Percentiles rank a stretch among this genome's conserved stretches.
phyloP scores from a whole-genome alignment of 2,113 vertebrate genomes.

The Ceuthmochares aereus region DNA sequence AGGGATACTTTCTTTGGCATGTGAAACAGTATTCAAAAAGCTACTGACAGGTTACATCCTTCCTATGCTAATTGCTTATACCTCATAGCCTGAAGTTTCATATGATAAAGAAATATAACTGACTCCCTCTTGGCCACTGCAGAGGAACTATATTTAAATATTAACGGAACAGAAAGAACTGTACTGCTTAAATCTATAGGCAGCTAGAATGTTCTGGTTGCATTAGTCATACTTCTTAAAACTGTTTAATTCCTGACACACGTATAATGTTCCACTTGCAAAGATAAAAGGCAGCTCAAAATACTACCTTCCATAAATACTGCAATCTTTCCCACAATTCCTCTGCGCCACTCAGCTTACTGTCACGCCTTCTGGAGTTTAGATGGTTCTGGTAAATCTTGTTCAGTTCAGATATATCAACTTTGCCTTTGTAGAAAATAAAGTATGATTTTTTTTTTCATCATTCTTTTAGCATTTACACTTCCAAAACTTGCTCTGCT shows the following conservation, averaged over 20 bases:
- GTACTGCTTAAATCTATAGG: neutral
- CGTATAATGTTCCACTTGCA: constrained; percentile 51
- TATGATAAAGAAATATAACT: neutral
- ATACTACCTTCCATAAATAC: constrained; percentile 90
- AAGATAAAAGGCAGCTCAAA: constrained; percentile 70
- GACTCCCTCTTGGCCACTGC: neutral
- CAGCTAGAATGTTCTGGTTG: constrained; percentile 37
- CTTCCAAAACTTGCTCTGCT: neutral
- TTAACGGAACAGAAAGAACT: constrained; percentile 13
- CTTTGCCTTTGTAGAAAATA: constrained; percentile 85
- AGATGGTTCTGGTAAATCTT: constrained; percentile 80
- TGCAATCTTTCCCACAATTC: constrained; percentile 83
- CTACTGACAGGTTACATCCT: neutral
- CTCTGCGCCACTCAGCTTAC: constrained; percentile 57
- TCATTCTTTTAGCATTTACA: neutral
- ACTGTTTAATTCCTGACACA: constrained; percentile 42
- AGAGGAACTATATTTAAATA: constrained; percentile 4
- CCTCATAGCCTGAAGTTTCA: neutral
- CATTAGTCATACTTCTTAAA: constrained; percentile 47
- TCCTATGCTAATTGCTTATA: neutral
- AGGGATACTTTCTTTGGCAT: neutral
- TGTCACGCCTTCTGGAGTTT: constrained; percentile 48
- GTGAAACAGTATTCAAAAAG: neutral
- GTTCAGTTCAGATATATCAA: constrained; percentile 82
- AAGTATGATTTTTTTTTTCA: constrained; percentile 15